Percentiles rank a stretch among this genome's conserved stretches.
Evolutionary conservation across 1,140 invertebrate genomes (phyloP).

Genomic region (Maconellicoccus hirsutus): DNA sequence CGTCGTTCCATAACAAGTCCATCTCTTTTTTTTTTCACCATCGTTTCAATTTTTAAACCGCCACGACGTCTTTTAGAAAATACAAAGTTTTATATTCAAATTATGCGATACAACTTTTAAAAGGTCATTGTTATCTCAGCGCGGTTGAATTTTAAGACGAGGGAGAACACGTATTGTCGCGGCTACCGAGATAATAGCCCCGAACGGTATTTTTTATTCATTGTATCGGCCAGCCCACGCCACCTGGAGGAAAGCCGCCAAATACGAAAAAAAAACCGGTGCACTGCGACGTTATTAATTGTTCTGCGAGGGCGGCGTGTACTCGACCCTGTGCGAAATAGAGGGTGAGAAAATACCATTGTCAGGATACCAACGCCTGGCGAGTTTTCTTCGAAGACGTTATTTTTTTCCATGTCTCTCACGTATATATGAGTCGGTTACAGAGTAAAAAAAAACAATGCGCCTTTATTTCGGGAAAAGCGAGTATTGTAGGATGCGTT

Average conservation of each 20-base stretch:
- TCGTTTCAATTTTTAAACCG: neutral
- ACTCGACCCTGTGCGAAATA: no score
- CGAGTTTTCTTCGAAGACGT: no score
- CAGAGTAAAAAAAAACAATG: no score
- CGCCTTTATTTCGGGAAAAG: no score
- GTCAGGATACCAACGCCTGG: no score
- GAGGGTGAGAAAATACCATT: no score
- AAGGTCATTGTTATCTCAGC: conserved; percentile 11
- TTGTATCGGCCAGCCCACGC: neutral
- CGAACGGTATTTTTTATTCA: neutral
- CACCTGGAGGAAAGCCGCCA: conserved; percentile 2
- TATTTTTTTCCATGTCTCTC: no score
- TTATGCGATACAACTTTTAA: conserved; percentile 11
- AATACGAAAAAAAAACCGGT: conserved; percentile 2
- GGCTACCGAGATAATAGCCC: neutral
- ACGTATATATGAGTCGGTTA: no score
- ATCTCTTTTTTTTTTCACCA: no score
- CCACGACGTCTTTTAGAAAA: neutral
- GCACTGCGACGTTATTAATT: neutral
- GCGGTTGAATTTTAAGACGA: neutral
- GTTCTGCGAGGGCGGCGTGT: conserved; percentile 14
- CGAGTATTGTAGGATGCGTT: no score
- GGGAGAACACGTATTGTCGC: neutral
- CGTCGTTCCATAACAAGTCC: neutral
- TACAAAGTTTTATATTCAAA: conserved; percentile 16